phyloP scores from a whole-genome alignment of 1,140 invertebrate genomes.

The Oscheius sp. region DNA sequence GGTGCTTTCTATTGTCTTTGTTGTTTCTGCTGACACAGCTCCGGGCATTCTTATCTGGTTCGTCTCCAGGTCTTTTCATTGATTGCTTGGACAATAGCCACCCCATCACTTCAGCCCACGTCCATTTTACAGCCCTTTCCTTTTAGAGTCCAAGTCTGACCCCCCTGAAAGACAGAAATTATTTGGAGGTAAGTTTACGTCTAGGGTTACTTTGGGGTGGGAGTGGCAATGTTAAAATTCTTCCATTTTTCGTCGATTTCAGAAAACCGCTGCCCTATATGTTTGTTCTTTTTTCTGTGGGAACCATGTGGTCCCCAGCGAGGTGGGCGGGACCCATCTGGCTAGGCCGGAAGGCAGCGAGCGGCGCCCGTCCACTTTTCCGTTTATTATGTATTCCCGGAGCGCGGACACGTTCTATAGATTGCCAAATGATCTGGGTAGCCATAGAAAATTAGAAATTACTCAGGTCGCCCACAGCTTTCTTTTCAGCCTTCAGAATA shows the following conservation, averaged over 20 bases:
- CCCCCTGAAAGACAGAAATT: too few relatives aligned
- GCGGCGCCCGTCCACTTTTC: neutral
- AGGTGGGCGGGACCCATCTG: neutral
- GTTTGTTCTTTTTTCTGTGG: too few relatives aligned
- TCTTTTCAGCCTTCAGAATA: too few relatives aligned
- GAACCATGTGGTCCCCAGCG: too few relatives aligned
- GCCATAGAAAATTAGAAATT: too few relatives aligned
- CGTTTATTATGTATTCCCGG: slow-evolving; percentile 2
- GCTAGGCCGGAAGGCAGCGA: neutral
- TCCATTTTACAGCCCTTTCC: too few relatives aligned
- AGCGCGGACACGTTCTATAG: neutral
- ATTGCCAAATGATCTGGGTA: neutral
- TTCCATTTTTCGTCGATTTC: too few relatives aligned
- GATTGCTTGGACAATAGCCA: neutral
- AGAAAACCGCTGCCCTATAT: neutral
- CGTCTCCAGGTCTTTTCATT: slow-evolving; percentile 7
- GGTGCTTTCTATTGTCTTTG: neutral
- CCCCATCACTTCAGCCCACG: neutral
- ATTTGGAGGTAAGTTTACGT: too few relatives aligned
- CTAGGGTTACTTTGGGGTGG: too few relatives aligned
- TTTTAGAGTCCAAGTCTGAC: too few relatives aligned
- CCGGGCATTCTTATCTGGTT: slow-evolving; percentile 4
- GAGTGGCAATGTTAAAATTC: too few relatives aligned
- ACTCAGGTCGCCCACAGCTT: too few relatives aligned
- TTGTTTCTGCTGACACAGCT: slow-evolving; percentile 9